A percentile compares a stretch with the other conserved stretches of the same genome.
These are phyloP conservation scores for Epinephelus fuscoguttatus DNA, from an alignment of 2,113 vertebrate genomes.

Conservation along the genomic window DNA sequence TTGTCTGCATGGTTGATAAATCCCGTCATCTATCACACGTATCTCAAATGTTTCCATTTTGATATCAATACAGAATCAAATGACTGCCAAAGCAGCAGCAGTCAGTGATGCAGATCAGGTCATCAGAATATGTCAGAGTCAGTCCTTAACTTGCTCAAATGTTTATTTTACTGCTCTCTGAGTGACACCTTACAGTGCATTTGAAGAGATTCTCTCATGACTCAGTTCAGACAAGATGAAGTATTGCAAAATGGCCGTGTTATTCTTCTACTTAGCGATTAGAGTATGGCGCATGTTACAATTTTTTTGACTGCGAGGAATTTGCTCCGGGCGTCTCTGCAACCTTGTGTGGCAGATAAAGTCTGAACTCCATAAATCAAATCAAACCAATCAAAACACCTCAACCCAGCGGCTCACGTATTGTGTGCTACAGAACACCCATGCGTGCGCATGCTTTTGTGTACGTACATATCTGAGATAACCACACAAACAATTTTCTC, in stretches of 20 bases:
- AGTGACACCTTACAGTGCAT: conserved; percentile 26
- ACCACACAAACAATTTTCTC: conserved; percentile 5
- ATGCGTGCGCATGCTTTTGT: not conserved
- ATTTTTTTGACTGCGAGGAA: conserved; percentile 72
- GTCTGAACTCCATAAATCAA: conserved; percentile 67
- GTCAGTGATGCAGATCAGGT: conserved; percentile 19
- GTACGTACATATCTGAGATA: not conserved
- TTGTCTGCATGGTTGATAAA: conserved; percentile 4
- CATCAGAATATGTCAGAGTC: conserved; percentile 9
- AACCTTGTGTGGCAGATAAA: conserved; percentile 48
- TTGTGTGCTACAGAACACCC: not conserved
- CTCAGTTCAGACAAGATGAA: conserved; percentile 47
- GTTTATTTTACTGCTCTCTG: conserved; percentile 28
- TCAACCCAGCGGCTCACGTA: not conserved
- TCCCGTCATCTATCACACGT: conserved; percentile 14
- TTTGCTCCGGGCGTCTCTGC: conserved; percentile 66
- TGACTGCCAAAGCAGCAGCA: not conserved
- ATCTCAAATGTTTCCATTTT: conserved; percentile 12
- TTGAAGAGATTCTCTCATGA: conserved; percentile 8
- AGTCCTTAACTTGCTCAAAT: not conserved
- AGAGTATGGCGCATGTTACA: conserved; percentile 41
- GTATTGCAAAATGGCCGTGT: conserved; percentile 54
- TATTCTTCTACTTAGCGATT: conserved; percentile 59
- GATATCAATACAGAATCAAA: not conserved
- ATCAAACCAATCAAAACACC: conserved; percentile 3